phyloP scores from a whole-genome alignment of 53 echinoderm and acorn worm species.

The Antedon mediterranea region DNA sequence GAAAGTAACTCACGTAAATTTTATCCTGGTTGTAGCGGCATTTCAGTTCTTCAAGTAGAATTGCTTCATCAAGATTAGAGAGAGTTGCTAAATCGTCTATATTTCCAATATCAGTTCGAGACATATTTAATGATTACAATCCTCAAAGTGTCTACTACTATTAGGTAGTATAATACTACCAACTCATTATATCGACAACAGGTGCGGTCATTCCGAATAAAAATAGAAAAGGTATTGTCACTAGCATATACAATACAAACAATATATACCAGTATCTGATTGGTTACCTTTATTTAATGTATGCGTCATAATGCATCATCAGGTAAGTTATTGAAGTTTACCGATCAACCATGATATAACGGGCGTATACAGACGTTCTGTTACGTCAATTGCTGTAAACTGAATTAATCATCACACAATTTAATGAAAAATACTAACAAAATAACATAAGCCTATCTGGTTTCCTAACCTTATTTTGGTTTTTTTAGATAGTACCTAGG shows the following conservation, averaged over 20 bases:
- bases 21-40: slow-evolving; percentile 53
- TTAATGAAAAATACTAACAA: no score
- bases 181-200: background rate
- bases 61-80: slow-evolving; percentile 60
- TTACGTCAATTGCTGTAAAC: background rate
- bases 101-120: background rate
- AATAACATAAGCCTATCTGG: no score
- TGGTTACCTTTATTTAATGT: background rate
- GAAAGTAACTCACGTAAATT: slow-evolving; percentile 64
- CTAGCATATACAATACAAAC: background rate
- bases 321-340: background rate
- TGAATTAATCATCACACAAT: no score
- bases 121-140: background rate
- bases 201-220: background rate
- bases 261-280: background rate
- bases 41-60: slow-evolving; percentile 64
- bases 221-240: background rate
- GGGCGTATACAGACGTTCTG: background rate
- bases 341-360: background rate
- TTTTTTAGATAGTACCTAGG: no score
- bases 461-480: no score
- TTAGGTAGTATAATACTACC: background rate
- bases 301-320: background rate
- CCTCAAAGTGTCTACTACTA: background rate
- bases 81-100: slow-evolving; percentile 63